These are phyloP conservation scores for Poecilia velifera DNA, from an alignment of 2,797 vertebrate species.

Conservation along the genomic window DNA sequence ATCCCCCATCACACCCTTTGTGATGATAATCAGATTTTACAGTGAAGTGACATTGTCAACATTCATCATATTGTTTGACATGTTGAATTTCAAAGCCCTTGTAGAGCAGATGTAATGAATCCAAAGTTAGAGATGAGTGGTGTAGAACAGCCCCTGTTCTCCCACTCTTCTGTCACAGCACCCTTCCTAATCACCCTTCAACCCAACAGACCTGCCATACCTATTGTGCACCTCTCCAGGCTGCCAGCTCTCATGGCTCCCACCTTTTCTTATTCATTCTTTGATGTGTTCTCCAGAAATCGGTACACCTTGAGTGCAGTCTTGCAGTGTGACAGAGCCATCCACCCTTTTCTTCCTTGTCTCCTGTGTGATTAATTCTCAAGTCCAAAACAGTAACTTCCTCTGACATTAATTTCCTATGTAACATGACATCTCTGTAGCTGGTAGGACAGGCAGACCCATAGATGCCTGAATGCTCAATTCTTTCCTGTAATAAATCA, in stretches of 20 bases:
- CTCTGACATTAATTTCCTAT: constrained; percentile 83
- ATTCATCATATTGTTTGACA: constrained; percentile 58
- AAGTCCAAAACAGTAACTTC: constrained; percentile 83
- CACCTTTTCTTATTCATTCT: constrained; percentile 41
- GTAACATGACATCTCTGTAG: constrained; percentile 78
- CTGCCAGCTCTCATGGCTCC: constrained; percentile 48
- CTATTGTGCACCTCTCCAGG: constrained; percentile 47
- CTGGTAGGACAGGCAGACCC: constrained; percentile 60
- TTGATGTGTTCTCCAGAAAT: constrained; percentile 72
- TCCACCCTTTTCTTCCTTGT: constrained; percentile 65
- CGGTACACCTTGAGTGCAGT: constrained; percentile 39
- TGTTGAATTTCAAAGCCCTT: constrained; percentile 57
- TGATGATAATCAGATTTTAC: constrained; percentile 62
- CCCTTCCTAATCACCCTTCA: constrained; percentile 72
- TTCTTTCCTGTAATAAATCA: constrained; percentile 85
- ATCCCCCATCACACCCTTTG: constrained; percentile 49
- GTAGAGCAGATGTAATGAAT: constrained; percentile 61
- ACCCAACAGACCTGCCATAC: constrained; percentile 67
- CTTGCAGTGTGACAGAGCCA: constrained; percentile 51
- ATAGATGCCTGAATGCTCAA: constrained; percentile 76
- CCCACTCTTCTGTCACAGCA: constrained; percentile 56
- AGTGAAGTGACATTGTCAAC: constrained; percentile 47
- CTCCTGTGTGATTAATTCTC: constrained; percentile 81
- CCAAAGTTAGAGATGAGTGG: constrained; percentile 55
- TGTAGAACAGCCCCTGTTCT: constrained; percentile 49